phyloP scores from a whole-genome alignment of 2,113 vertebrate genomes.

The Thunnus thynnus region DNA sequence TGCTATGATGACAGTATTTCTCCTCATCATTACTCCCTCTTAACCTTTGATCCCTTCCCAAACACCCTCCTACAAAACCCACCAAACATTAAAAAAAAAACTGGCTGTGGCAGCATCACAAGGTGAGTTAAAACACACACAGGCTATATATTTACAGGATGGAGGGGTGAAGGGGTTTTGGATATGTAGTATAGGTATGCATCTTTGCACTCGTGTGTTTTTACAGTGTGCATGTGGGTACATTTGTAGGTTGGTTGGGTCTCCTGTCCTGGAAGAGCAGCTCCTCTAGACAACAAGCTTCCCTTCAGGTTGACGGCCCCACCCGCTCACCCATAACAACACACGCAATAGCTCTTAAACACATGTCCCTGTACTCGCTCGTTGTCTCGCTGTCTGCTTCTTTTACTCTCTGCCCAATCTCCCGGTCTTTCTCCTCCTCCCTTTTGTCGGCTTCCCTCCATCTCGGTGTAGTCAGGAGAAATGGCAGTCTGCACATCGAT shows the following conservation, averaged over 20 bases:
- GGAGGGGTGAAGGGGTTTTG: neutral
- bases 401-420: neutral
- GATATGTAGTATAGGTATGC: neutral
- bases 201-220: neutral
- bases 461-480: constrained; percentile 20
- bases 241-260: constrained; percentile 5
- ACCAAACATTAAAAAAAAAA: constrained; percentile 12
- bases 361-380: constrained; percentile 1
- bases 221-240: constrained; percentile 19
- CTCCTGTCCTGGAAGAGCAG: constrained; percentile 18
- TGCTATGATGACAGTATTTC: neutral
- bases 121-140: constrained; percentile 25
- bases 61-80: constrained; percentile 1
- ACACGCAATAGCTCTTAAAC: neutral
- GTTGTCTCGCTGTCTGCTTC: neutral
- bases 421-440: constrained; percentile 6
- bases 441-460: constrained; percentile 1
- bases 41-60: constrained; percentile 36
- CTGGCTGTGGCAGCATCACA: neutral
- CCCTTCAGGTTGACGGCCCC: constrained; percentile 25
- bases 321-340: constrained; percentile 32
- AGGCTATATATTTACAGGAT: too few relatives aligned
- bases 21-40: constrained; percentile 34
- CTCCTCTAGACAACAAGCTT: constrained; percentile 34
- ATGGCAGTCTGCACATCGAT: constrained; percentile 46